Evolutionary conservation across 92 coral and sea anemone genomes (phyloP).

Genomic region (Paragorgia papillata): DNA sequence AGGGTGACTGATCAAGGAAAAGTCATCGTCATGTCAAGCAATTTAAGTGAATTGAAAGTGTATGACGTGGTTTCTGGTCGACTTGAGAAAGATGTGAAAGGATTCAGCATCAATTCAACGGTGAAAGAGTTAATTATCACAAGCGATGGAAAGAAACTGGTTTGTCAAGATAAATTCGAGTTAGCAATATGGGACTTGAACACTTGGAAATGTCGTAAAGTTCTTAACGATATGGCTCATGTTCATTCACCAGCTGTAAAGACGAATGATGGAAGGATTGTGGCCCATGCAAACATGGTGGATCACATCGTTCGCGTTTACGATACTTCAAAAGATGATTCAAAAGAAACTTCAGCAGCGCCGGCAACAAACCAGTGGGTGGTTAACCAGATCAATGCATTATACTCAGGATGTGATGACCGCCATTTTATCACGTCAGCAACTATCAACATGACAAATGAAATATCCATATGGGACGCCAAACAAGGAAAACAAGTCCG

Average conservation of each 20-base stretch:
- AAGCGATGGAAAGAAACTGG: slow-evolving; percentile 79
- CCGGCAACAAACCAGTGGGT: slow-evolving; percentile 36
- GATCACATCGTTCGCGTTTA: slow-evolving; percentile 83
- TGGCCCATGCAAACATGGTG: slow-evolving; percentile 52
- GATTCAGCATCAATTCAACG: slow-evolving; percentile 76
- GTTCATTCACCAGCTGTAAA: slow-evolving; percentile 61
- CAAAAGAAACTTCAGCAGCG: slow-evolving; percentile 72
- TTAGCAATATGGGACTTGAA: slow-evolving; percentile 71
- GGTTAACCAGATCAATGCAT: slow-evolving; percentile 75
- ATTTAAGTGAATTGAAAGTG: slow-evolving; percentile 66
- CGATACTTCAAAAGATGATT: slow-evolving; percentile 84
- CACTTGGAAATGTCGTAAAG: slow-evolving; percentile 72
- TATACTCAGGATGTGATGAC: slow-evolving; percentile 67
- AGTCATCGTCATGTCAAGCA: slow-evolving; percentile 75
- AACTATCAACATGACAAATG: slow-evolving; percentile 62
- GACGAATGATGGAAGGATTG: slow-evolving; percentile 26
- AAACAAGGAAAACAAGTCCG: slow-evolving; percentile 69
- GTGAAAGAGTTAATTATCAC: slow-evolving; percentile 73
- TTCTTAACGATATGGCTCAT: slow-evolving; percentile 71
- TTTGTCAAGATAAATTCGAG: slow-evolving; percentile 76
- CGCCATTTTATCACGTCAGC: slow-evolving; percentile 74
- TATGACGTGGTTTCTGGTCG: slow-evolving; percentile 74
- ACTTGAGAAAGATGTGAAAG: slow-evolving; percentile 71
- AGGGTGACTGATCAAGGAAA: slow-evolving; percentile 64
- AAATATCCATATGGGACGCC: slow-evolving; percentile 76